Conservation (phyloP, 2,113 vertebrate genomes). For the Percina caprodes region DNA sequence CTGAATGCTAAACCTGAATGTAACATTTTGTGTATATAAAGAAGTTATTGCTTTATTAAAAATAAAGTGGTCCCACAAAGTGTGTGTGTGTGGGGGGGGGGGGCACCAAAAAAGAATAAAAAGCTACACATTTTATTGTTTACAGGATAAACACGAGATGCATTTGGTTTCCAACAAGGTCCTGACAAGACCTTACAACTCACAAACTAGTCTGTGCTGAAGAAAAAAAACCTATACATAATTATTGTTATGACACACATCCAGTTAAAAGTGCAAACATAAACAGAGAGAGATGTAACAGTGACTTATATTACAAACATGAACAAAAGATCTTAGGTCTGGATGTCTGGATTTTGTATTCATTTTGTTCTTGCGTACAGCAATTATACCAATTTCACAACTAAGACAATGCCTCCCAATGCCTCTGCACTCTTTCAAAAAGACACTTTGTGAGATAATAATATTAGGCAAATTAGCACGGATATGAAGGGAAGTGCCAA, state of each 20-base stretch:
- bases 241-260: too few species aligned
- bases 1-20: too few species aligned
- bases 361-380: constrained; percentile 3
- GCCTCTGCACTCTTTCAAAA: constrained; percentile 36
- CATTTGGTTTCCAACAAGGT: background rate
- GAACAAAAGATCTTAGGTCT: background rate
- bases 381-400: constrained; percentile 36
- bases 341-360: constrained; percentile 9
- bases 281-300: background rate
- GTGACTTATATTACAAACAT: background rate
- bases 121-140: background rate
- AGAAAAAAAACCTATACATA: too few species aligned
- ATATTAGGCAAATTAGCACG: constrained; percentile 79
- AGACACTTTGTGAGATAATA: constrained; percentile 70
- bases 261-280: background rate
- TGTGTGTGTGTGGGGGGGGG: too few species aligned
- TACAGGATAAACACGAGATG: background rate
- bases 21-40: too few species aligned
- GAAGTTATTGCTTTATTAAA: too few species aligned
- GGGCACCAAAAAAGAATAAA: too few species aligned
- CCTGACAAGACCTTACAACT: background rate
- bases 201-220: background rate
- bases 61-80: too few species aligned
- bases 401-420: constrained; percentile 46
- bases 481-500: constrained; percentile 70